phyloP scores from a whole-genome alignment of 2,888 invertebrate species.

The Lasiommata megera region DNA sequence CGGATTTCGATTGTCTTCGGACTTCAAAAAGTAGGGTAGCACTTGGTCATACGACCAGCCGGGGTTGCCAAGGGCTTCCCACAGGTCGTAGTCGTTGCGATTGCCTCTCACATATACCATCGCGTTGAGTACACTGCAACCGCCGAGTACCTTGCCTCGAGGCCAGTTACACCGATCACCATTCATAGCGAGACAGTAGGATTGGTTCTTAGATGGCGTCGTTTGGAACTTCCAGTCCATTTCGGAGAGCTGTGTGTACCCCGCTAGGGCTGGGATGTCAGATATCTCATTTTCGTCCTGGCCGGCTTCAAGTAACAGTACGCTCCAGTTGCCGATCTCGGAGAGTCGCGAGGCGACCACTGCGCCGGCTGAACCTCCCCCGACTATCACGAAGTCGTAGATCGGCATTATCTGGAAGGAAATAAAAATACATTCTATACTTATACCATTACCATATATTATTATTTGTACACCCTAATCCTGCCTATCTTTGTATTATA shows the following conservation, averaged over 20 bases:
- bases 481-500: no score
- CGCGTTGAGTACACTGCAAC: slow-evolving; percentile 92
- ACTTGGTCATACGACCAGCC: slow-evolving; percentile 94
- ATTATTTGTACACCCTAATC: no score
- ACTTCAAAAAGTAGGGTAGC: slow-evolving; percentile 91
- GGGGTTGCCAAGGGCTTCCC: slow-evolving; percentile 90
- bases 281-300: slow-evolving; percentile 94
- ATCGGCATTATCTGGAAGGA: slow-evolving; percentile 85
- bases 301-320: slow-evolving; percentile 92
- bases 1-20: slow-evolving; percentile 93
- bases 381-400: slow-evolving; percentile 93
- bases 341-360: slow-evolving; percentile 92
- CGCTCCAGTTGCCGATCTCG: slow-evolving; percentile 90
- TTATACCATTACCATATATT: no score
- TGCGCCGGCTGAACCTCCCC: slow-evolving; percentile 94
- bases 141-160: slow-evolving; percentile 94
- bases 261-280: slow-evolving; percentile 92
- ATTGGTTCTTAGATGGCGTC: slow-evolving; percentile 86
- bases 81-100: slow-evolving; percentile 91
- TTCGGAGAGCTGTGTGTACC: slow-evolving; percentile 91
- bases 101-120: slow-evolving; percentile 97
- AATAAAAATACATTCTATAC: slow-evolving; percentile 1
- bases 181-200: slow-evolving; percentile 93
- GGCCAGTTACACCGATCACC: slow-evolving; percentile 95
- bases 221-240: slow-evolving; percentile 97